Percentiles rank a stretch among this genome's conserved stretches.
Evolutionary conservation across 2,113 vertebrate species (phyloP).

Genomic region (Murina feae): DNA sequence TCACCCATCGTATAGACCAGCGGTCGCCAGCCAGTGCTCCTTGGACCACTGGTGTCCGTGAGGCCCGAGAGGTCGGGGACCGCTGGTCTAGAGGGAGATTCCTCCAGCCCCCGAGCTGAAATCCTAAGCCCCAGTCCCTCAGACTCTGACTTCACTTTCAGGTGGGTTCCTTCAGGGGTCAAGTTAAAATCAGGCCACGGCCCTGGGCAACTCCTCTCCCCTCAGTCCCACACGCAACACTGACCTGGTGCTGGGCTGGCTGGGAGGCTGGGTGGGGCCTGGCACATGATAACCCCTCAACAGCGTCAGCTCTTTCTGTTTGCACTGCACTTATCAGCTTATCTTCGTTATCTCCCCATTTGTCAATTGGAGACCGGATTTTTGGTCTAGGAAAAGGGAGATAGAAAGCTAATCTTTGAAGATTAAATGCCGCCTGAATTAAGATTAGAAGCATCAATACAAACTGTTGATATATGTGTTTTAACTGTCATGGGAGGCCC

Average conservation of each 20-base stretch:
- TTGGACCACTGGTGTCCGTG: too few relatives aligned
- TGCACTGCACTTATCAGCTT: neutral
- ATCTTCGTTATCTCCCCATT: neutral
- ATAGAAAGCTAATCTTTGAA: neutral
- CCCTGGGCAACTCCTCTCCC: neutral
- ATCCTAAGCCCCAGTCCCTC: neutral
- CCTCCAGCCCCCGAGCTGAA: neutral
- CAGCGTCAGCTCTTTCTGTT: neutral
- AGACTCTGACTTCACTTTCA: neutral
- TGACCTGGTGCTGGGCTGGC: neutral
- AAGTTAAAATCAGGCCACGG: neutral
- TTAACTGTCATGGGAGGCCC: neutral
- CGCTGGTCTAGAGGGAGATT: too few relatives aligned
- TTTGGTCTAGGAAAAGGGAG: neutral
- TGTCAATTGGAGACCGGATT: neutral
- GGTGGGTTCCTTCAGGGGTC: neutral
- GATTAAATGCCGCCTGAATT: neutral
- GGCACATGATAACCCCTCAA: too few relatives aligned
- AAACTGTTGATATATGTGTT: neutral
- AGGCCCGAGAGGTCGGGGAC: too few relatives aligned
- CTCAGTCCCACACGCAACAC: neutral
- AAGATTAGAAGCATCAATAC: neutral
- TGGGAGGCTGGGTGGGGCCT: neutral
- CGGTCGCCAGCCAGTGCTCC: too few relatives aligned
- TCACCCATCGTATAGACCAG: fast-evolving